Base-by-base conservation (phyloP, 2,797 vertebrate genomes). In the Tamandua tetradactyla region DNA sequence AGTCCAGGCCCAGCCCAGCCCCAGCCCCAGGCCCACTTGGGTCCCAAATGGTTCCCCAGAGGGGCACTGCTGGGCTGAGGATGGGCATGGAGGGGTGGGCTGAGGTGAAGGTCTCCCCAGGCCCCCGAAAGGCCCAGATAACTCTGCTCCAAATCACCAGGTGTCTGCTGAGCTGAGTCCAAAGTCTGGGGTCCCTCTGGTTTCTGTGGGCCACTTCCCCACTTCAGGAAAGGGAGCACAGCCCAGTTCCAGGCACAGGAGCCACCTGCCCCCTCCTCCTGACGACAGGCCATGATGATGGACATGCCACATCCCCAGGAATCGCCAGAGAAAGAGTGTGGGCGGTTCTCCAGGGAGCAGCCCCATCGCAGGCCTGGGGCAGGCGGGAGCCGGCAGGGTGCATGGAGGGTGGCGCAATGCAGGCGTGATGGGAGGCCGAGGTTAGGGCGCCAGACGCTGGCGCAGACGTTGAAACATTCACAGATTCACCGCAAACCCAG, bases 401-500 rank as follows among this genome's bases (percentile, higher is more conserved):
- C n/a, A n/a, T n/a, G n/a, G n/a, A n/a, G n/a, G n/a, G n/a, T n/a
- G n/a, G n/a, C n/a, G n/a, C n/a, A n/a, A n/a, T n/a, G n/a, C n/a
- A n/a, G n/a, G n/a, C n/a, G n/a, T n/a, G n/a, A n/a, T n/a, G n/a
- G n/a, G n/a, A n/a, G n/a, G n/a, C n/a, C n/a, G 27, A 9, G n/a
- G 42, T 1, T 1, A 40, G 57, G 78, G 32, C 20, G 30, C n/a
- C 22, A 20, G 40, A n/a, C n/a, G n/a, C n/a, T n/a, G n/a, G n/a
- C n/a, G n/a, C n/a, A n/a, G n/a, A n/a, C n/a, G n/a, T n/a, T n/a
- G n/a, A n/a, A n/a, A n/a, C n/a, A n/a, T n/a, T n/a, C n/a, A n/a
- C n/a, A n/a, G n/a, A n/a, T n/a, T n/a, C n/a, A 92, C 13, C 88
- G 47, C 75, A 89, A 89, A 75, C 25, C n/a, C 81, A 66, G n/a